A percentile compares a stretch with the other conserved stretches of the same genome.
These are phyloP conservation scores for Bunonema sp. DNA, from an alignment of 2,888 invertebrate genomes.

Conservation along the genomic window DNA sequence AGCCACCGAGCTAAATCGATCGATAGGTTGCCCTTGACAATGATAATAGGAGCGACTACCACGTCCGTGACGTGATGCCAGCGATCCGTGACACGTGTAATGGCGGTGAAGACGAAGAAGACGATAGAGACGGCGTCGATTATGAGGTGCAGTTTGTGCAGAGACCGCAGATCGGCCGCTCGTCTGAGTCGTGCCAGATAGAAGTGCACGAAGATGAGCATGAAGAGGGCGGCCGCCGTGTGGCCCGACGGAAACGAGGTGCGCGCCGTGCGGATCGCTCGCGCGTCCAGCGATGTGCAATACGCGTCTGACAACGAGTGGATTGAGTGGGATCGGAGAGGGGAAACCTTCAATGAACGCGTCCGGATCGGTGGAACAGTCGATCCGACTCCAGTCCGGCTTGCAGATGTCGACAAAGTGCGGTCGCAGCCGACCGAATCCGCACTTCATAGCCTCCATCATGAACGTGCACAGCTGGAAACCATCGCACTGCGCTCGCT, in stretches of 20 bases:
- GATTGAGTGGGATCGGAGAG: too few relatives aligned
- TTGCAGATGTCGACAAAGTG: constrained; percentile 76
- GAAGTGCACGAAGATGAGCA: constrained; percentile 15
- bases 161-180: too few relatives aligned
- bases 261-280: constrained; percentile 10
- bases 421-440: constrained; percentile 74
- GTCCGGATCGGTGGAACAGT: constrained; percentile 4
- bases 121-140: too few relatives aligned
- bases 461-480: constrained; percentile 46
- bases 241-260: constrained; percentile 25
- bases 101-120: too few relatives aligned
- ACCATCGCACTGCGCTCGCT: constrained; percentile 1
- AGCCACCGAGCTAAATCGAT: too few relatives aligned
- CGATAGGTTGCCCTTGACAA: too few relatives aligned
- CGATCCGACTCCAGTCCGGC: constrained; percentile 49
- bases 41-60: constrained; percentile 13
- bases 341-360: constrained; percentile 9
- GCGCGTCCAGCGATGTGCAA: constrained; percentile 8
- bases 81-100: constrained; percentile 17
- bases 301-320: too few relatives aligned
- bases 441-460: constrained; percentile 79
- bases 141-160: too few relatives aligned
- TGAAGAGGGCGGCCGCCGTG: constrained; percentile 17
- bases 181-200: constrained; percentile 1
- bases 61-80: constrained; percentile 26